Evolutionary conservation across 2,113 vertebrate genomes (phyloP), one percentile per base, ranked within the genome.

Genomic region (Planiliza haematocheilus): DNA sequence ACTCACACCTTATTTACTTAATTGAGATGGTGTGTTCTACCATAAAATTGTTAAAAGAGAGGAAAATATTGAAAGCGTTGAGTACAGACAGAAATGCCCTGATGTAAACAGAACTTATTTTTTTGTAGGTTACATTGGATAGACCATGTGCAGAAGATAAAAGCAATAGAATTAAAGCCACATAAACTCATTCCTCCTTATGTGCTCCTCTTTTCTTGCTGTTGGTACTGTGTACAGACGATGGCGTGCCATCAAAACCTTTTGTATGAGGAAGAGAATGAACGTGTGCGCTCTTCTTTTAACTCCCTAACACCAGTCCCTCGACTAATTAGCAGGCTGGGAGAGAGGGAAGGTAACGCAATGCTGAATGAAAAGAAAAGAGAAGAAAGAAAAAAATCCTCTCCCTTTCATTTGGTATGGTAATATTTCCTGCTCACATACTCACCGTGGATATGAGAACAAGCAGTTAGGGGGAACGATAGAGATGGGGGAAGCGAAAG

Each of bases 371-470:
- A 85, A 86, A 90, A 88, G 84, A 86, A 90, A 86, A 81, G 86
- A 83, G 84, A 78, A 59, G 53, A 84, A 89, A 79, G 60, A 70
- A 73, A 79, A 74, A 82, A 82, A 53, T 42, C 53, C 77, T 75
- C 80, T 75, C 68, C 74, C 82, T 89, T 90, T 91, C 88, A 91
- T 91, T 90, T 91, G 83, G 65, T 92, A 91, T 91, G 88, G 77
- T 92, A 91, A 92, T 92, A 90, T 91, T 90, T 92, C 82, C 90
- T 61, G 73, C 82, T 90, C 90, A 91, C 89, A 90, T 89, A 86
- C 82, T 84, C 83, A 52, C 37, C 24, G 43, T 74, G 79, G 83
- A 76, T 77, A 82, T 89, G 87, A 86, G 90, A 91, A 90, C 81
- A 85, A 84, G 84, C 72, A 48, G 82, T 81, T 81, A 69, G 76